Percentiles rank a stretch among this genome's conserved stretches.
These are phyloP conservation scores for Micronycteris hirsuta DNA, from an alignment of 2,113 vertebrate species.

Conservation along the genomic window DNA sequence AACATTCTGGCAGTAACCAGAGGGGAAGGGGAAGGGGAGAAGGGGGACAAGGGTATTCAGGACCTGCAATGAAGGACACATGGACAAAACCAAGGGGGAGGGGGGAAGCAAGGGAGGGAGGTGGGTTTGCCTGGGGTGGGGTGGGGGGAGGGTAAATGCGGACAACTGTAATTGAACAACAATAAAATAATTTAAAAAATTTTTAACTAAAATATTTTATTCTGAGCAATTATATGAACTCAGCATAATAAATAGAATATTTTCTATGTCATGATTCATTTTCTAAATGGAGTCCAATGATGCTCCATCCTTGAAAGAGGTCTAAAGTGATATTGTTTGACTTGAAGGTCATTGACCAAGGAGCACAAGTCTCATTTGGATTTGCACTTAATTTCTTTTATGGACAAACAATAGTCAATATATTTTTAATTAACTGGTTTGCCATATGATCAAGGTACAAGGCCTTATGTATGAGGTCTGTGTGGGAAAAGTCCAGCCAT, in stretches of 20 bases:
- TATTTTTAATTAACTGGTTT: conserved; percentile 13
- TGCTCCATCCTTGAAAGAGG: conserved; percentile 42
- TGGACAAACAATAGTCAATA: conserved; percentile 35
- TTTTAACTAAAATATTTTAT: neutral
- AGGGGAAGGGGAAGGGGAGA: no score
- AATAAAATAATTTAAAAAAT: no score
- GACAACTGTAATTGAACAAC: no score
- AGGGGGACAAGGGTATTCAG: no score
- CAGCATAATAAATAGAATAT: neutral
- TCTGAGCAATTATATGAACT: conserved; percentile 39
- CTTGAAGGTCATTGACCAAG: neutral
- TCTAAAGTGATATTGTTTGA: conserved; percentile 35
- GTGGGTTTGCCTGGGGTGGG: no score
- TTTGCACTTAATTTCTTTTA: conserved; percentile 41
- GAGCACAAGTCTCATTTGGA: conserved; percentile 51
- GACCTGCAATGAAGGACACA: no score
- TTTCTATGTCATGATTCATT: conserved; percentile 33
- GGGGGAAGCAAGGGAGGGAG: no score
- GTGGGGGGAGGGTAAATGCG: no score
- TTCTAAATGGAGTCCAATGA: conserved; percentile 45
- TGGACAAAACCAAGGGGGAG: no score
- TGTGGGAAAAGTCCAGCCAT: no score
- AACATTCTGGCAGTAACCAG: no score
- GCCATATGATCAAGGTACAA: neutral
- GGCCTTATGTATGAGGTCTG: neutral